Percentiles rank a stretch among this genome's conserved stretches.
These are phyloP conservation scores for Taphrorychus bicolor DNA, from an alignment of 2,888 invertebrate genomes.

Conservation along the genomic window DNA sequence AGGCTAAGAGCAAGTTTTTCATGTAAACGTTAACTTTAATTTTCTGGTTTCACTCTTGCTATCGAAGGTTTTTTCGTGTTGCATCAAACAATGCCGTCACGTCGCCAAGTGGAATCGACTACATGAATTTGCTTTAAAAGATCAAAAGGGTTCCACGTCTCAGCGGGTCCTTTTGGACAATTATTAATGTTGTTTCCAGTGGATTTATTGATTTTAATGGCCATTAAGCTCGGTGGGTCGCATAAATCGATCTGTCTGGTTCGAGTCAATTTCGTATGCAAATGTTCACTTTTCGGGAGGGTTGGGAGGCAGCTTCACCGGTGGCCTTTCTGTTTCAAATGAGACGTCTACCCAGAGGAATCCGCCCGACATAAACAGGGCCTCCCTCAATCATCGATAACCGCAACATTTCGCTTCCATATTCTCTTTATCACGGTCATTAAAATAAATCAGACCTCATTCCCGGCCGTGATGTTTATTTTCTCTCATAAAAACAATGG, in stretches of 20 bases:
- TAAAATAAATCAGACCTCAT: conserved; percentile 17
- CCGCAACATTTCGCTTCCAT: conserved; percentile 11
- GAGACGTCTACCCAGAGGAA: not conserved
- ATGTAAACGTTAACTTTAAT: not conserved
- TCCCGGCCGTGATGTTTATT: conserved; percentile 17
- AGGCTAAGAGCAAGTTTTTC: not conserved
- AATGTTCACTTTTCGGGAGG: conserved; percentile 2
- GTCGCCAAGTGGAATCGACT: conserved; percentile 6
- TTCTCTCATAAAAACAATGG: conserved; percentile 19
- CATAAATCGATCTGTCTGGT: conserved; percentile 28
- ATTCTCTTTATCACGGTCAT: conserved; percentile 18
- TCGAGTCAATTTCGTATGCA: conserved; percentile 4
- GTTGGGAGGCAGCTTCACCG: not conserved
- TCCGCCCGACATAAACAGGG: not conserved
- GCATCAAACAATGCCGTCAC: conserved; percentile 13
- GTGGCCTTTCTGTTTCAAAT: not conserved
- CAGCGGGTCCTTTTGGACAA: conserved; percentile 1
- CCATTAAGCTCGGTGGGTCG: conserved; percentile 27
- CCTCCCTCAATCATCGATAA: conserved; percentile 7
- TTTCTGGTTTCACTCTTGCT: not conserved
- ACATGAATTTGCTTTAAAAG: conserved; percentile 11
- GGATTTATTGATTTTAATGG: conserved; percentile 37
- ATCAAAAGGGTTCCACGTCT: conserved; percentile 7
- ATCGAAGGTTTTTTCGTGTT: not conserved
- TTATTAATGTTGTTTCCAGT: conserved; percentile 9